Evolutionary conservation across 2,113 vertebrate species (phyloP), one percentile per base, ranked within the genome.

Genomic region (Nansenia antarctica): DNA sequence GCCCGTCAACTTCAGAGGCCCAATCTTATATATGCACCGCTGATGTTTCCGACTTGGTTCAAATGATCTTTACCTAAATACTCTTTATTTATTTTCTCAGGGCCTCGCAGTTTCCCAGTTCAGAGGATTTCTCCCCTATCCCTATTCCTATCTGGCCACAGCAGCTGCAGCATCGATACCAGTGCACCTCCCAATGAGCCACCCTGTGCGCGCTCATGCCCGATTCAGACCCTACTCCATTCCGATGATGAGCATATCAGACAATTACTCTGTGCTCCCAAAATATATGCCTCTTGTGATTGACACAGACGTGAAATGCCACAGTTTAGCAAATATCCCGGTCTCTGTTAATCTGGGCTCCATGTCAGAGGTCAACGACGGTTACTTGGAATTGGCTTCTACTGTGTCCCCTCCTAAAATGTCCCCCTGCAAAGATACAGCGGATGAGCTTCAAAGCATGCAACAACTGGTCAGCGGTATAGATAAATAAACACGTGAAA

Each of bases 101-200:
- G 93, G 94, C 73, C 85, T 95, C 87, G 86, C 94, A 77, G 92
- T 95, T 82, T 94, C 95, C 20, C 93, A 92, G 0, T 92, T 94
- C 27, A 75, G 81, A 54, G 81, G 80, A 15, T 53, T 84, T 6
- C 42, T 87, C 47, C 78, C 84, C 47, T 87, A 83, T 63, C 87
- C 89, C 14, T 77, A 80, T 62, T 45, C 73, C 64, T 60, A 67
- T 66, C 31, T 79, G 72, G 45, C 6, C 45, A 91, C 91, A 0
- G 90, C 88, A 0, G 88, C 91, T 0, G 90, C 39, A 85, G n/a
- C 94, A 92, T 79, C 92, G 83, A 3, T 90, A 85, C 66, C 92
- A 84, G 14, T 92, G 91, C 73, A n/a, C n/a, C n/a, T n/a, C 88
- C 92, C 76, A 92, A 74, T 86, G 18, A 4, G 79, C 82, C 69